Conservation (phyloP, 2,797 vertebrate species). For the Sebastes alutus region DNA sequence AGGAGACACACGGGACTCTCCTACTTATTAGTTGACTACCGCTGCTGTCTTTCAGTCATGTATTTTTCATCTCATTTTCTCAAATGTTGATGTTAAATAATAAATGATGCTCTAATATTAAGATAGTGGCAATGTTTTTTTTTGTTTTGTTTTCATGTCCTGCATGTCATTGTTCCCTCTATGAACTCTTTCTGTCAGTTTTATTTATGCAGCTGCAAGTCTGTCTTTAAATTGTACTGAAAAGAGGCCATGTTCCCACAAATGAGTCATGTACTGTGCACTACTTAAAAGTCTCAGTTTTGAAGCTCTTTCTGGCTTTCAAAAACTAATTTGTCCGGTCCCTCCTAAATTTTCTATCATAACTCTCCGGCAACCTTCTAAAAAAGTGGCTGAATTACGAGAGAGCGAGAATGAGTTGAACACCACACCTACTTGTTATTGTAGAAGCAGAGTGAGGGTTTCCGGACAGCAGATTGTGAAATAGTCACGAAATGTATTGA, state of each 20-base stretch:
- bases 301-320: not conserved
- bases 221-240: not conserved
- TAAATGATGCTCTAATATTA: not conserved
- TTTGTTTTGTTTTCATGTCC: not conserved
- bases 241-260: not conserved
- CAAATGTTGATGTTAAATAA: not conserved
- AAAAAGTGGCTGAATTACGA: not conserved
- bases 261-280: not conserved
- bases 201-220: not conserved
- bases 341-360: not conserved
- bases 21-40: not conserved
- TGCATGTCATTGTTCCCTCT: not conserved
- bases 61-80: not conserved
- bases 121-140: not conserved
- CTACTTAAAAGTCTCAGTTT: not conserved
- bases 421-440: too few species aligned
- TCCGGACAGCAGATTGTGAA: too few species aligned
- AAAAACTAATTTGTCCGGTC: not conserved
- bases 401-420: too few species aligned
- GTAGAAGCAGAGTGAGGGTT: too few species aligned
- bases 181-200: not conserved
- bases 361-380: not conserved
- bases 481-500: too few species aligned
- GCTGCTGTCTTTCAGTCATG: not conserved
- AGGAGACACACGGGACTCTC: not conserved